These are phyloP conservation scores for Acanthurus tractus DNA, from an alignment of 2,797 vertebrate genomes.

Conservation along the genomic window DNA sequence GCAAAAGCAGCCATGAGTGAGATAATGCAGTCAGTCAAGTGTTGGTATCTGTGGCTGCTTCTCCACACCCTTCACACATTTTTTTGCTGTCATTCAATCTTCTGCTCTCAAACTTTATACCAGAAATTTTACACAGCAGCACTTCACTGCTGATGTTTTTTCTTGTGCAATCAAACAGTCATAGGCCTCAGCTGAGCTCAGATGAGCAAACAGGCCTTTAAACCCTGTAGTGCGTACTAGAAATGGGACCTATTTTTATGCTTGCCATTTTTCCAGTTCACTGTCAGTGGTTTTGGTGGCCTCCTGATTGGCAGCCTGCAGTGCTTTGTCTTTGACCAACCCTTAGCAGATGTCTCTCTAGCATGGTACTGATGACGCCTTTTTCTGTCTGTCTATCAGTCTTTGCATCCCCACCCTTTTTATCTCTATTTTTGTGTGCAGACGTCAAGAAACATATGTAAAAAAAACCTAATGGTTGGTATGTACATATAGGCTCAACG, in stretches of 20 bases:
- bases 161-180: constrained; percentile 43
- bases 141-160: constrained; percentile 38
- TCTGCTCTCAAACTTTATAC: constrained; percentile 35
- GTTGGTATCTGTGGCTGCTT: constrained; percentile 12
- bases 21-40: constrained; percentile 21
- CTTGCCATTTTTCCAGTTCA: constrained; percentile 70
- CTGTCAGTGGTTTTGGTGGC: constrained; percentile 69
- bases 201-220: constrained; percentile 47
- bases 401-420: constrained; percentile 14
- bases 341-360: constrained; percentile 69
- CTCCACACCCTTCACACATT: constrained; percentile 22
- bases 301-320: constrained; percentile 58
- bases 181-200: constrained; percentile 54
- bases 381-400: constrained; percentile 28
- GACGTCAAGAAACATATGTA: background rate
- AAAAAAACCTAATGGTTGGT: background rate
- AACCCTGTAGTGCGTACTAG: constrained; percentile 51
- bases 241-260: constrained; percentile 73
- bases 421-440: constrained; percentile 24
- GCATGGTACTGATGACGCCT: constrained; percentile 32
- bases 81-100: constrained; percentile 35
- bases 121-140: constrained; percentile 28
- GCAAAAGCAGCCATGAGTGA: constrained; percentile 13
- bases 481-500: constrained; percentile 8
- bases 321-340: constrained; percentile 57